These are phyloP conservation scores for Galeopterus variegatus DNA, from an alignment of 2,113 vertebrate genomes.

Conservation along the genomic window DNA sequence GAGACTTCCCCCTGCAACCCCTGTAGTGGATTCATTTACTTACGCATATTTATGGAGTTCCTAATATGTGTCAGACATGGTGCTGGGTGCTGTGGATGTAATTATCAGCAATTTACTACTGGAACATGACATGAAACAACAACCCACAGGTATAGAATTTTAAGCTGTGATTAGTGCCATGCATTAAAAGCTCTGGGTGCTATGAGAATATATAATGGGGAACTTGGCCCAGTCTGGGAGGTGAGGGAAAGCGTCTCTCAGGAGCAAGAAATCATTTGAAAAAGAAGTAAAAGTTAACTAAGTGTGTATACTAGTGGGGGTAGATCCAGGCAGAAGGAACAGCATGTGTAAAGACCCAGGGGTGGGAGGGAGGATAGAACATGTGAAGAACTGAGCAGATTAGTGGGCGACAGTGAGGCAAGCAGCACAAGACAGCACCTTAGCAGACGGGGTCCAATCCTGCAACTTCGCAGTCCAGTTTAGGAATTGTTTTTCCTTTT, in stretches of 20 bases:
- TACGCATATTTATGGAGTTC: neutral
- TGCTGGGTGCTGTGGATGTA: neutral
- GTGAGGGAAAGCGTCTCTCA: neutral
- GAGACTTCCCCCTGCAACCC: neutral
- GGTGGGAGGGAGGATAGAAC: neutral
- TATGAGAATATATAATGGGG: accelerated
- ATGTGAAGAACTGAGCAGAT: neutral
- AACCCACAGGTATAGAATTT: neutral
- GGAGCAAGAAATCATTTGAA: neutral
- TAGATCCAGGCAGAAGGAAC: neutral
- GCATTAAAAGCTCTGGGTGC: neutral
- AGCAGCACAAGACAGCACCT: neutral
- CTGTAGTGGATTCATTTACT: neutral
- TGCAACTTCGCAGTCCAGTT: neutral
- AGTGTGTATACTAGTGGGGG: neutral
- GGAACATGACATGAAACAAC: neutral
- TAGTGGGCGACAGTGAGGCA: neutral
- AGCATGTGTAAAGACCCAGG: neutral
- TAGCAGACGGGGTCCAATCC: neutral
- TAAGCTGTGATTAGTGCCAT: neutral
- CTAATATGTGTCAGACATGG: neutral
- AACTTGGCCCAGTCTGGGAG: neutral
- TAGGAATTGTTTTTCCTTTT: neutral
- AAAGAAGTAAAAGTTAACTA: neutral
- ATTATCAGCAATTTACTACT: neutral